Percentiles rank a stretch among this genome's conserved stretches.
Conservation (phyloP, 2,888 invertebrate species). For the Pedicia rivosa region DNA sequence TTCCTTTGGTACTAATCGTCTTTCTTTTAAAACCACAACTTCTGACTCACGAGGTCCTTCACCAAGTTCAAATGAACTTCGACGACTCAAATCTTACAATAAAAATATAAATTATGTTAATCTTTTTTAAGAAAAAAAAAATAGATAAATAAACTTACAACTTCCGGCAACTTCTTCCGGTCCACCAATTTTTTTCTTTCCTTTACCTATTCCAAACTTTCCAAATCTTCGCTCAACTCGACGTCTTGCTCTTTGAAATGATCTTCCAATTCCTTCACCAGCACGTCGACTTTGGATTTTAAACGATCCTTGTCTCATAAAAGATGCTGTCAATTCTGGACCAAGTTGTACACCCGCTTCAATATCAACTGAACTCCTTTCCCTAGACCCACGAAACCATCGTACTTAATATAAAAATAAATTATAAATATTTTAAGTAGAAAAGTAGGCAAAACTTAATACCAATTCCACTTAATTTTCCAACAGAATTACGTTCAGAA, state of each 20-base stretch:
- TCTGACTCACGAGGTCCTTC: conserved; percentile 72
- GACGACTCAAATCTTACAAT: conserved; percentile 48
- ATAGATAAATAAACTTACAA: conserved; percentile 34
- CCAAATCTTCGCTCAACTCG: conserved; percentile 81
- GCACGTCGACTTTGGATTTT: conserved; percentile 29
- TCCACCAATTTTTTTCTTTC: conserved; percentile 79
- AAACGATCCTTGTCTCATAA: conserved; percentile 34
- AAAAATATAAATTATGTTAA: conserved; percentile 6
- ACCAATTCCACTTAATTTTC: conserved; percentile 56
- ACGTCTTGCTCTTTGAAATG: conserved; percentile 65
- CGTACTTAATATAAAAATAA: too few relatives aligned
- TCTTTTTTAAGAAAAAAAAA: neutral
- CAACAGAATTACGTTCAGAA: conserved; percentile 29
- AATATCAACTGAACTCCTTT: conserved; percentile 34
- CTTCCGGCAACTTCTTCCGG: conserved; percentile 70
- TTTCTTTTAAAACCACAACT: conserved; percentile 73
- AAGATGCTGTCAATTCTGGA: conserved; percentile 39
- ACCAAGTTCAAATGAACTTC: conserved; percentile 68
- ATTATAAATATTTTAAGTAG: conserved; percentile 14
- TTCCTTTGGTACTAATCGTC: conserved; percentile 63
- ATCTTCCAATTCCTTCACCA: conserved; percentile 40
- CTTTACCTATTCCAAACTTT: conserved; percentile 65
- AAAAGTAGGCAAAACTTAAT: conserved; percentile 27
- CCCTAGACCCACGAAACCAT: conserved; percentile 43
- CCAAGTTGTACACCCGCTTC: conserved; percentile 36